A percentile compares a stretch with the other conserved stretches of the same genome.
phyloP scores from a whole-genome alignment of 2,888 invertebrate genomes.

The Tenthredo distinguenda region DNA sequence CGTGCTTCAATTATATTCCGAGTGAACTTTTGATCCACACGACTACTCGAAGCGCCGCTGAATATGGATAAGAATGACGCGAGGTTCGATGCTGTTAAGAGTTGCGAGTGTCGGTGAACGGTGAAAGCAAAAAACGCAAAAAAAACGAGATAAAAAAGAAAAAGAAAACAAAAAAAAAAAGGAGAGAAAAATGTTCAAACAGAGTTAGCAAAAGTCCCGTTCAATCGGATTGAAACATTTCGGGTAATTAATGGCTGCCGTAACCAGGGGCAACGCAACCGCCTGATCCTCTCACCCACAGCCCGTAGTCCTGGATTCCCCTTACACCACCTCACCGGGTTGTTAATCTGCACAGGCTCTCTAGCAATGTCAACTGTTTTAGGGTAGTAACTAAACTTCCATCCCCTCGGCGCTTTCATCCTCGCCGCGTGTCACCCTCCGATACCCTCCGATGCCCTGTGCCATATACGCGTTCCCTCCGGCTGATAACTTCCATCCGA shows the following conservation, averaged over 20 bases:
- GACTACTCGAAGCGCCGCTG: not conserved
- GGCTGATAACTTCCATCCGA: slow-evolving; percentile 41
- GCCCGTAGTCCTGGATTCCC: not conserved
- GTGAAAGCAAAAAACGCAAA: not conserved
- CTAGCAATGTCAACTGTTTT: slow-evolving; percentile 44
- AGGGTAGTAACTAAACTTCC: slow-evolving; percentile 45
- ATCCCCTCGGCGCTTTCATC: slow-evolving; percentile 40
- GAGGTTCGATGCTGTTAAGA: not conserved
- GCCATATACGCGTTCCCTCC: slow-evolving; percentile 13
- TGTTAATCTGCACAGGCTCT: slow-evolving; percentile 45
- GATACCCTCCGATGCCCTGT: slow-evolving; percentile 45
- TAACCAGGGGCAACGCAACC: slow-evolving; percentile 41
- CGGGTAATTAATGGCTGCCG: slow-evolving; percentile 44
- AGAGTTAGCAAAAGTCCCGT: slow-evolving; percentile 32
- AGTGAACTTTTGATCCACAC: too few relatives aligned
- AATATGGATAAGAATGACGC: not conserved
- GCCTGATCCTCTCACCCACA: slow-evolving; percentile 20
- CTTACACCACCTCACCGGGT: slow-evolving; percentile 4
- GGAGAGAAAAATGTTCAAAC: not conserved
- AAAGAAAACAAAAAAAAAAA: not conserved
- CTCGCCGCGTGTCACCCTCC: slow-evolving; percentile 38
- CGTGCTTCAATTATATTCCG: not conserved
- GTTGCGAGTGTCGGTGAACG: not conserved
- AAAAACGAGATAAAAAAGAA: slow-evolving; percentile 21
- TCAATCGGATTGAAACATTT: slow-evolving; percentile 38